Evolutionary conservation across 2,888 invertebrate genomes (phyloP).

Genomic region (Nephrotoma flavescens): DNA sequence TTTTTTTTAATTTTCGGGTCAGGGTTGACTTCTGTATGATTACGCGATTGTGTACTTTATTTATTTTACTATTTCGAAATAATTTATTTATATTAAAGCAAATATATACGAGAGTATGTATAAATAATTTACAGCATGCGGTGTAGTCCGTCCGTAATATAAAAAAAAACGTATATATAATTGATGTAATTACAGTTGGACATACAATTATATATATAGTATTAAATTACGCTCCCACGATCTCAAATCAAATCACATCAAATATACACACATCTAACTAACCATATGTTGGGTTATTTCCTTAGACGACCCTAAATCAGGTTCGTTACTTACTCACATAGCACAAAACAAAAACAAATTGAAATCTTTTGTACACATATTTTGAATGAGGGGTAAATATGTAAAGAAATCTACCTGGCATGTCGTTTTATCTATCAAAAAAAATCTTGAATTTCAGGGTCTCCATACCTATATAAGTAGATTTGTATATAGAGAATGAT

Average conservation of each 20-base stretch:
- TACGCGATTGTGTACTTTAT: background rate
- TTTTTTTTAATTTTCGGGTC: background rate
- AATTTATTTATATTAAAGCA: background rate
- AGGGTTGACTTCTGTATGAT: background rate
- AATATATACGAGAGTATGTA: background rate
- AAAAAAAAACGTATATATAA: background rate
- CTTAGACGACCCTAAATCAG: background rate
- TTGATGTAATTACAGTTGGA: background rate
- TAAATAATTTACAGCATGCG: background rate
- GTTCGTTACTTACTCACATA: background rate
- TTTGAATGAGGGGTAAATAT: background rate
- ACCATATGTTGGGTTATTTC: background rate
- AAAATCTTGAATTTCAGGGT: background rate
- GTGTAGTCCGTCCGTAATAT: background rate
- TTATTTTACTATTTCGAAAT: background rate
- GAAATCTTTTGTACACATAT: background rate
- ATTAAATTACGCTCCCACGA: background rate
- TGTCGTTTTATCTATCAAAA: background rate
- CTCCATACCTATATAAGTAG: background rate
- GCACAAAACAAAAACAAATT: background rate
- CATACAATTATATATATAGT: background rate
- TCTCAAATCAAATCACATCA: background rate
- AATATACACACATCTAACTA: background rate
- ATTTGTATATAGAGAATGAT: background rate
- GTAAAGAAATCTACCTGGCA: background rate